A percentile compares a stretch with the other conserved stretches of the same genome.
These are phyloP conservation scores for Caenorhabditis zanzibari DNA, from an alignment of 2,888 invertebrate species.

Conservation along the genomic window DNA sequence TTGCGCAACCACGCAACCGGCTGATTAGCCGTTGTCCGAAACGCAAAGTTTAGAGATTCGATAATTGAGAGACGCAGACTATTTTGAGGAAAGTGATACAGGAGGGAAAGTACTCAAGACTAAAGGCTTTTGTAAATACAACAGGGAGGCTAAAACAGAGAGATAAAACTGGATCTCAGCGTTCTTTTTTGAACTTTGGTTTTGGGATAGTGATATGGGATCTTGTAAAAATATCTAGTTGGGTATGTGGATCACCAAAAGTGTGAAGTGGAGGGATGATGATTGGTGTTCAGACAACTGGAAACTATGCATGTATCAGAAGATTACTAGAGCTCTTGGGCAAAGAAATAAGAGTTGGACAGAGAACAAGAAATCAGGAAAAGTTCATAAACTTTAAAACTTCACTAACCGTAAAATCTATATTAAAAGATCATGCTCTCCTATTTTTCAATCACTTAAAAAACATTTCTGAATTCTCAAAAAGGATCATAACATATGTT, in stretches of 20 bases:
- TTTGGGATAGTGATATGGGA: conserved; percentile 26
- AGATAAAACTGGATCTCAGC: conserved; percentile 35
- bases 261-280: conserved; percentile 14
- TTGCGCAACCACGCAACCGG: conserved; percentile 24
- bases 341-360: conserved; percentile 3
- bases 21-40: conserved; percentile 28
- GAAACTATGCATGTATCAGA: conserved; percentile 15
- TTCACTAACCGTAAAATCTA: too few species aligned
- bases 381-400: not conserved
- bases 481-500: too few species aligned
- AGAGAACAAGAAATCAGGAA: not conserved
- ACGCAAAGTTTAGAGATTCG: conserved; percentile 23
- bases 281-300: conserved; percentile 9
- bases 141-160: conserved; percentile 35
- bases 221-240: not conserved
- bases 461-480: too few species aligned
- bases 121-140: conserved; percentile 32
- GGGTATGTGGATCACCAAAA: not conserved
- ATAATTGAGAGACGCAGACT: conserved; percentile 21
- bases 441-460: too few species aligned
- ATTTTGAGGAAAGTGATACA: conserved; percentile 24
- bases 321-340: conserved; percentile 1
- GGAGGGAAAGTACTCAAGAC: conserved; percentile 22
- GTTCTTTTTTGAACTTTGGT: conserved; percentile 35
- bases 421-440: too few species aligned